These are phyloP conservation scores for Sebastes hubbsi DNA, from an alignment of 2,797 vertebrate species.

Conservation along the genomic window DNA sequence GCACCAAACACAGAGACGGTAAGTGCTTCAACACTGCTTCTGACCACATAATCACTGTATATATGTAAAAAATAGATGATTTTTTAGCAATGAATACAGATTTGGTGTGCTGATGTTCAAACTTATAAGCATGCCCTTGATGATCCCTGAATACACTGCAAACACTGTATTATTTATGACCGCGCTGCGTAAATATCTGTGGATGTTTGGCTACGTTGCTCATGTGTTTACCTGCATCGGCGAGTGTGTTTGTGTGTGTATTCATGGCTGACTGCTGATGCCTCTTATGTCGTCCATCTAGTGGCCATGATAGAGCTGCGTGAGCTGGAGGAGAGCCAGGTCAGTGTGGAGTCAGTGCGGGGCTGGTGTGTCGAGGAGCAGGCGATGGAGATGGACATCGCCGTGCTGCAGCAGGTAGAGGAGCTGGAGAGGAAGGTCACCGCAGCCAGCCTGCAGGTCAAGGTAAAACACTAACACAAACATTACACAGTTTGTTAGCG, in stretches of 20 bases:
- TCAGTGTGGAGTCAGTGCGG: conserved; percentile 93
- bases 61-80: background rate
- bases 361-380: conserved; percentile 99
- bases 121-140: background rate
- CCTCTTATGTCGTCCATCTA: conserved; percentile 56
- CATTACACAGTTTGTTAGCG: background rate
- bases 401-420: conserved; percentile 96
- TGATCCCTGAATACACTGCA: conserved; percentile 8
- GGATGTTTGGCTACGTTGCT: background rate
- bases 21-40: conserved; percentile 47
- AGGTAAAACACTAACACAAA: conserved; percentile 81
- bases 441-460: conserved; percentile 97
- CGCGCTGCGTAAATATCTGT: background rate
- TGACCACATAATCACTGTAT: background rate
- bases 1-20: conserved; percentile 95
- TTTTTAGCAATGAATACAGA: background rate
- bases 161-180: conserved; percentile 14
- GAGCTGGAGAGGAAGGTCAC: conserved; percentile 97
- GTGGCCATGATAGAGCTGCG: conserved; percentile 95
- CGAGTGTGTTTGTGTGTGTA: background rate
- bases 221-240: background rate
- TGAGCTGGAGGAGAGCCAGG: conserved; percentile 95
- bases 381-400: conserved; percentile 97
- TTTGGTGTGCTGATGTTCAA: background rate
- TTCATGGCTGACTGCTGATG: conserved; percentile 2